Base-by-base conservation (phyloP, 2,797 vertebrate species). In the Lates japonicus region DNA sequence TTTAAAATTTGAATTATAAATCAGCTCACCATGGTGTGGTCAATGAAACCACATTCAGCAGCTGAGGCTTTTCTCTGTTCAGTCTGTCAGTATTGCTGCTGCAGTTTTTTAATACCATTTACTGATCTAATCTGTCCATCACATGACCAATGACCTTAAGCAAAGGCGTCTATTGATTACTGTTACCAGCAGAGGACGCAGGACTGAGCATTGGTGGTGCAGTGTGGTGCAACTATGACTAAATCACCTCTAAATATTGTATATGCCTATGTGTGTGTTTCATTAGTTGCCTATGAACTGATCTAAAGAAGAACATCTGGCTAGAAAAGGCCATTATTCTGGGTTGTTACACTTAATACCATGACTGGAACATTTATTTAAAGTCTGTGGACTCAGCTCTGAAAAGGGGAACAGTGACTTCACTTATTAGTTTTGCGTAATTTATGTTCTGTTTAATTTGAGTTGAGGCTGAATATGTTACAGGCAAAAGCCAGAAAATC, bases 251-350 rank as follows among this genome's bases (percentile, higher is more conserved):
- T 54, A 72, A 67, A 76, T 75, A 14, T 62, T 75, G 22, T 62
- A 8, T 54, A 11, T 33, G 31, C 42, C 29, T 49, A 48, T 41
- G 72, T 64, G 52, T 16, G 41, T 33, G 22, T 60, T 62, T 67
- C 61, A 35, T 49, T 65, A 62, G 77, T 69, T 61, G 64, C 65
- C 39, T 39, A 58, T 29, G 17, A 31, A 41, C 16, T 64, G 69
- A 87, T 46, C 57, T 66, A 55, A 75, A 70, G 70, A 74, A 58
- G 74, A 83, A 81, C 79, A 81, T 76, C 54, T 83, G 82, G 80
- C 55, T 59, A 63, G 44, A 69, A 69, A 74, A 60, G 74, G 29
- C 48, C 72, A 65, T 89, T 80, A 83, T 80, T 68, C 70, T 67
- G 61, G 65, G 52, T 69, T 42, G 69, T 72, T 69, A 49, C 44